Evolutionary conservation across 2,113 vertebrate genomes (phyloP).

Genomic region (Gobius niger): DNA sequence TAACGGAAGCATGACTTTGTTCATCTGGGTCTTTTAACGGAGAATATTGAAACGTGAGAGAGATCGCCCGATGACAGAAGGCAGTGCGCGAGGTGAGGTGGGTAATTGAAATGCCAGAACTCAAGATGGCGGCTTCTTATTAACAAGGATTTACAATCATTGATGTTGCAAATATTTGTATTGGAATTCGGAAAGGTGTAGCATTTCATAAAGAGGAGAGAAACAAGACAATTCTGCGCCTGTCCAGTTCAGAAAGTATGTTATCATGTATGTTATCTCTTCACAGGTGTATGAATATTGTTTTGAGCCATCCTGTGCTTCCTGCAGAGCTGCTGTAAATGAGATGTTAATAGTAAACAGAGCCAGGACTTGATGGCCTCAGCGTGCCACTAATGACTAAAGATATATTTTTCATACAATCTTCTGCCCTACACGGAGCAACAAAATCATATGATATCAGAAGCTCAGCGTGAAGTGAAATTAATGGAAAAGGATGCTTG

Average conservation of each 20-base stretch:
- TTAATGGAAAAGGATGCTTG: not conserved
- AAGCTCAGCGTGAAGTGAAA: not conserved
- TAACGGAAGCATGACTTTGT: constrained; percentile 24
- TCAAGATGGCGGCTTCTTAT: constrained; percentile 54
- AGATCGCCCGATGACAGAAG: constrained; percentile 51
- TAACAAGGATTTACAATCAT: constrained; percentile 48
- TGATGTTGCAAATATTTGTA: constrained; percentile 46
- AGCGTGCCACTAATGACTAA: constrained; percentile 4
- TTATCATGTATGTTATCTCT: not conserved
- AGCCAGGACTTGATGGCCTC: constrained; percentile 2
- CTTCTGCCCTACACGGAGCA: not conserved
- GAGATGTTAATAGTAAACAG: not conserved
- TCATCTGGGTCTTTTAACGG: constrained; percentile 41
- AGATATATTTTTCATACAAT: not conserved
- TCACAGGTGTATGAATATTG: not conserved
- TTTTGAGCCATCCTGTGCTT: not conserved
- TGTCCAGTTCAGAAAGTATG: not conserved
- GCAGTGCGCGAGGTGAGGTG: constrained; percentile 27
- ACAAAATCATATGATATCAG: not conserved
- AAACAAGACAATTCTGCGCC: not conserved
- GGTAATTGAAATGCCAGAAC: constrained; percentile 69
- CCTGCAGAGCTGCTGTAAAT: constrained; percentile 13
- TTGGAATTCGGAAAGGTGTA: constrained; percentile 19
- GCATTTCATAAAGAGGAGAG: constrained; percentile 24
- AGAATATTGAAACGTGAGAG: constrained; percentile 63